These are phyloP conservation scores for Probosciger aterrimus DNA, from an alignment of 2,113 vertebrate genomes.

Conservation along the genomic window DNA sequence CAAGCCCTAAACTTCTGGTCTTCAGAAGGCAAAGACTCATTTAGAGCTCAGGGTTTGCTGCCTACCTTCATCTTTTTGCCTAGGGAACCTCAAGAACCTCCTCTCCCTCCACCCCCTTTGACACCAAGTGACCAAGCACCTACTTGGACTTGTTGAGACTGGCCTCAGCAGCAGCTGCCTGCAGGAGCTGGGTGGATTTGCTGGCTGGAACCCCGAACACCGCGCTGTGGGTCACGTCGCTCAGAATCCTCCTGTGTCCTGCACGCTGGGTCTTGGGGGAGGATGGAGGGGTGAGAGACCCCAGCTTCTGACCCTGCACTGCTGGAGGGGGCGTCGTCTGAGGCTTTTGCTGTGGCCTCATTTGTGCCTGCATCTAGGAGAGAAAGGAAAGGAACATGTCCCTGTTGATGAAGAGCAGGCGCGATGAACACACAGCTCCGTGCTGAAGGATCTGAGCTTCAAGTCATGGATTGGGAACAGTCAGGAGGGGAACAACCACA, in stretches of 20 bases:
- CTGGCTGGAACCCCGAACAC: slow-evolving; percentile 96
- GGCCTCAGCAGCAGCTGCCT: slow-evolving; percentile 94
- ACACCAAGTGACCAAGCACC: slow-evolving; percentile 12
- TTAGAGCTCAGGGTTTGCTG: neutral
- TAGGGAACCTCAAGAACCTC: neutral
- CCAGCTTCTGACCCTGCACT: slow-evolving; percentile 79
- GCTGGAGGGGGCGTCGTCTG: slow-evolving; percentile 45
- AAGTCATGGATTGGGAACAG: accelerated
- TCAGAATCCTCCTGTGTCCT: slow-evolving; percentile 93
- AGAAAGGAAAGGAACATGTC: neutral
- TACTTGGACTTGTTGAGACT: slow-evolving; percentile 98
- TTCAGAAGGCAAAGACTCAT: neutral
- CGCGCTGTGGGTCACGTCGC: slow-evolving; percentile 95
- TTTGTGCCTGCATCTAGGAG: slow-evolving; percentile 62
- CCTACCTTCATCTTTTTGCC: neutral
- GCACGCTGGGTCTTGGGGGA: slow-evolving; percentile 92
- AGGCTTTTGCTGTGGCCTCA: slow-evolving; percentile 67
- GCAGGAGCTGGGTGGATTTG: slow-evolving; percentile 95
- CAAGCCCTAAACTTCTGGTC: neutral
- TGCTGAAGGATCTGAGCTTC: neutral
- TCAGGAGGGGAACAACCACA: neutral
- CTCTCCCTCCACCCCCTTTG: neutral
- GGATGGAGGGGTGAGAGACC: slow-evolving; percentile 93
- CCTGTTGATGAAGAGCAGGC: accelerated
- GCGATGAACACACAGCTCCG: accelerated